Evolutionary conservation across 2,113 vertebrate genomes (phyloP).

Genomic region (Oryzias celebensis): DNA sequence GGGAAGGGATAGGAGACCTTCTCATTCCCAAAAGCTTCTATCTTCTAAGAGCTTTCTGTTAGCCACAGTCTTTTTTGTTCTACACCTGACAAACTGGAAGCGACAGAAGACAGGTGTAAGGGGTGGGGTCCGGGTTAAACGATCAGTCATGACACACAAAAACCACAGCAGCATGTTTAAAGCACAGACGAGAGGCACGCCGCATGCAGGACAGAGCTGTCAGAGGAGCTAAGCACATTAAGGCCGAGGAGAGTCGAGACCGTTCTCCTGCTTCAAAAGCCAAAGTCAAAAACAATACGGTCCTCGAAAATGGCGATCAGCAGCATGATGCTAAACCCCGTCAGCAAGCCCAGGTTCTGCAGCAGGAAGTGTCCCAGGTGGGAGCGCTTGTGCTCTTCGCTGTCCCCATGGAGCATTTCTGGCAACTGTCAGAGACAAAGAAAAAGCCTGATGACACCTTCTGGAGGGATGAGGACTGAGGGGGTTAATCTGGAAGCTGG

Average conservation of each 20-base stretch:
- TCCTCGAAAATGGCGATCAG: slow-evolving; percentile 98
- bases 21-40: background rate
- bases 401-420: slow-evolving; percentile 96
- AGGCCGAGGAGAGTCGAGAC: slow-evolving; percentile 50
- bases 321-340: slow-evolving; percentile 95
- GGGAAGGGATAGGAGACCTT: too few relatives aligned
- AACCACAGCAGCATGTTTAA: slow-evolving; percentile 33
- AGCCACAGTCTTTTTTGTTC: too few relatives aligned
- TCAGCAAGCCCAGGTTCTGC: slow-evolving; percentile 91
- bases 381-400: slow-evolving; percentile 91
- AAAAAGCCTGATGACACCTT: slow-evolving; percentile 3
- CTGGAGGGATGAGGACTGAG: background rate
- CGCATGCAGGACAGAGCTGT: slow-evolving; percentile 56
- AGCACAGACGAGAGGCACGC: slow-evolving; percentile 45
- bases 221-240: slow-evolving; percentile 41
- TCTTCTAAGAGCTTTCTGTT: background rate
- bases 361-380: slow-evolving; percentile 92
- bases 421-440: slow-evolving; percentile 81
- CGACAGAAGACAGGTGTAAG: slow-evolving; percentile 10
- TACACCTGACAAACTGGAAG: too few relatives aligned
- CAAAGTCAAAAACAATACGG: slow-evolving; percentile 90
- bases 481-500: background rate
- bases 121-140: slow-evolving; percentile 29
- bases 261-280: slow-evolving; percentile 69
- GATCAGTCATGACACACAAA: slow-evolving; percentile 24